A percentile compares a stretch with the other conserved stretches of the same genome.
Conservation (phyloP, 2,888 invertebrate genomes). For the Selenia dentaria region DNA sequence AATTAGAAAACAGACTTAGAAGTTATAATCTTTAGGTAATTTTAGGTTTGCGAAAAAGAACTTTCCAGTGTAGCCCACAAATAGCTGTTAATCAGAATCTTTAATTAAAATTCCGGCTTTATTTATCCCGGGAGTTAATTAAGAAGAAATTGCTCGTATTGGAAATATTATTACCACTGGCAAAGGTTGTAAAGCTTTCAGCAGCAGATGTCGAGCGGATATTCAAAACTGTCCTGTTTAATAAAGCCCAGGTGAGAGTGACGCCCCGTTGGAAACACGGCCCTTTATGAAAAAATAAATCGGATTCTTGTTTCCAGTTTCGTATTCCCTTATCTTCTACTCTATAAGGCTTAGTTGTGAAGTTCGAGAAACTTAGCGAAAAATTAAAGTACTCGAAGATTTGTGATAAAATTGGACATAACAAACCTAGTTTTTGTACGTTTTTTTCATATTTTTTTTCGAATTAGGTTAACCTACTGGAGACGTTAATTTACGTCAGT, state of each 20-base stretch:
- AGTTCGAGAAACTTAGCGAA: no score
- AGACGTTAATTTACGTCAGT: no score
- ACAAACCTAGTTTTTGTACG: no score
- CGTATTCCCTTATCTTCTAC: neutral
- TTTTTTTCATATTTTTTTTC: no score
- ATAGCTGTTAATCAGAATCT: slow-evolving; percentile 8
- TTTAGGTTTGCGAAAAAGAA: neutral
- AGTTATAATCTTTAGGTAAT: slow-evolving; percentile 10
- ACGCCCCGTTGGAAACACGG: slow-evolving; percentile 31
- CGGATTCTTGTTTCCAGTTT: slow-evolving; percentile 4
- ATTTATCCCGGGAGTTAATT: slow-evolving; percentile 14
- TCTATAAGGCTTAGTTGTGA: no score
- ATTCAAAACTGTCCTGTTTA: slow-evolving; percentile 50
- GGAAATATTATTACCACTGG: slow-evolving; percentile 15
- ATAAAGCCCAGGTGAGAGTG: slow-evolving; percentile 48
- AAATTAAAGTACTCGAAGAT: no score
- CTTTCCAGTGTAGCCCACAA: neutral
- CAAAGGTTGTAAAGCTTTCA: slow-evolving; percentile 35
- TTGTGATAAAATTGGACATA: no score
- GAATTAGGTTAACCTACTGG: no score
- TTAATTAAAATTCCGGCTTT: slow-evolving; percentile 21
- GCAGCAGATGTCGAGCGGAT: slow-evolving; percentile 44
- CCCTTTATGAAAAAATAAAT: slow-evolving; percentile 33
- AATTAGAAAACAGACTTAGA: neutral
- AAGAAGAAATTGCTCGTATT: slow-evolving; percentile 15